Conservation (phyloP, 2,113 vertebrate genomes). For the Acrocephalus kingi region DNA sequence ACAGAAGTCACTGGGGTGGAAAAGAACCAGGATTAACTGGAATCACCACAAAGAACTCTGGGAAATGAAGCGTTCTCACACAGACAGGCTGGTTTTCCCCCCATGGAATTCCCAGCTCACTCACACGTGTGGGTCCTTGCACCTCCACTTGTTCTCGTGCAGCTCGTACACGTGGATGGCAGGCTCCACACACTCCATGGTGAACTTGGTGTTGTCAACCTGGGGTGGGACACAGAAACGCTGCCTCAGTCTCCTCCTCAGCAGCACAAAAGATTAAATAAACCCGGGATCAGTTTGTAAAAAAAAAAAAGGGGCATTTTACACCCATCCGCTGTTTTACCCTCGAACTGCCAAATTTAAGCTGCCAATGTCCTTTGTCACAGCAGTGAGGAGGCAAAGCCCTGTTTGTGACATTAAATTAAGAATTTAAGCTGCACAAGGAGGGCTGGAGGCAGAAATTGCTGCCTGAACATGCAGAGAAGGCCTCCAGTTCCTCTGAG, state of each 20-base stretch:
- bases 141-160: slow-evolving; percentile 95
- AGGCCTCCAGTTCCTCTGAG: background rate
- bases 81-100: rapidly evolving
- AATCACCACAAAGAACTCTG: background rate
- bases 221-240: slow-evolving; percentile 26
- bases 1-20: slow-evolving; percentile 83
- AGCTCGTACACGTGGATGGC: slow-evolving; percentile 90
- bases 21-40: background rate
- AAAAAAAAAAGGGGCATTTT: background rate
- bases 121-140: slow-evolving; percentile 88
- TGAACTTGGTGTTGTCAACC: slow-evolving; percentile 92
- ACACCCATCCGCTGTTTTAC: background rate
- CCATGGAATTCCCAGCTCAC: slow-evolving; percentile 12
- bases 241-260: background rate
- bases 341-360: background rate
- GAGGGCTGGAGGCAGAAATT: background rate
- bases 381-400: background rate
- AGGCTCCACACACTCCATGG: slow-evolving; percentile 87
- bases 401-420: rapidly evolving
- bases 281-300: background rate
- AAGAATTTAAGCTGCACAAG: background rate
- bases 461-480: background rate
- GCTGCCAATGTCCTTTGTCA: background rate
- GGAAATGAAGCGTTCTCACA: rapidly evolving
- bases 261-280: background rate